Evolutionary conservation across 1,140 invertebrate species (phyloP), one percentile per base, ranked within the genome.

Genomic region (Anoplophora glabripennis): DNA sequence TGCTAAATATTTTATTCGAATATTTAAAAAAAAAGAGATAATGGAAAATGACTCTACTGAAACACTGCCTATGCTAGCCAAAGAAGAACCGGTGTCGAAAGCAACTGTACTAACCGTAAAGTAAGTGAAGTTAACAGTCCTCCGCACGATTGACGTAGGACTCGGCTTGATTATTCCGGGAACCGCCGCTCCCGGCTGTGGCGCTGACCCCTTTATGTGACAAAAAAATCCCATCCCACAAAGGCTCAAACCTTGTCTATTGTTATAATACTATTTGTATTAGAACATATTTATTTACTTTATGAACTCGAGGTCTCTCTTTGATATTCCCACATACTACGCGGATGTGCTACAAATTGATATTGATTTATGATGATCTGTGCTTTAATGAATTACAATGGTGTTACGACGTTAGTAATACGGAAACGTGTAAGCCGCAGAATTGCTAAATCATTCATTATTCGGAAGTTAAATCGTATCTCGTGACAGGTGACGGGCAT

Each of bases 241-340:
- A 36, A 21, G 40, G 52, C 55, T 53, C 59, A 53, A 57, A 61
- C 45, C 33, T 35, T 56, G 63, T 60, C 66, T 64, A 68, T 68
- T 68, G 66, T 68, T 65, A 60, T 61, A 57, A 63, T 47, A 60
- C 59, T 64, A 64, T 68, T 59, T 53, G 66, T 58, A 56, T 28
- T 63, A 61, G 58, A 66, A 61, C 54, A 63, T 65, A 66, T 68
- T 66, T 68, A 67, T 62, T 65, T 45, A 48, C 53, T 63, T 64
- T 58, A 62, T 64, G 59, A 53, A 57, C 53, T 58, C 48, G 54
- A 46, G 54, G 49, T 59, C 57, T 58, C 57, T 59, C 63, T 67
- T 68, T 68, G 66, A 68, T 68, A 68, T 61, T 58, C 66, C 66
- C 56, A 68, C 66, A 62, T 63, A 57, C 55, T 47, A 58, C 57